phyloP scores from a whole-genome alignment of 2,888 invertebrate genomes.

The Coecobrya sp. region DNA sequence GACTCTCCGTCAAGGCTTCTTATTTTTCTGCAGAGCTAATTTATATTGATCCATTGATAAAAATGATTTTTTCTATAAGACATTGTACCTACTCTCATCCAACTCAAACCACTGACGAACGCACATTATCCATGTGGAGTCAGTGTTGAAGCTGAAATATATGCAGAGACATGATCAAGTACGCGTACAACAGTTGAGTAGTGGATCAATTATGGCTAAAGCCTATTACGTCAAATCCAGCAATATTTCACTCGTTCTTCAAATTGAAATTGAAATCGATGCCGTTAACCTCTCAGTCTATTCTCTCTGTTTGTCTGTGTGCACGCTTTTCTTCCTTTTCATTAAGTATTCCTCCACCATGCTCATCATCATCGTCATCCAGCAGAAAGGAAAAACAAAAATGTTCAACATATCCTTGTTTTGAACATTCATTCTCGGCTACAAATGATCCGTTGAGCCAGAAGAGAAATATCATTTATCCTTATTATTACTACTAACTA shows the following conservation, averaged over 20 bases:
- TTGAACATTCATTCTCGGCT: neutral
- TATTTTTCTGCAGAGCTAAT: neutral
- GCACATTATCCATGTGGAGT: too few relatives aligned
- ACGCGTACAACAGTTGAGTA: neutral
- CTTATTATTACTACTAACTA: neutral
- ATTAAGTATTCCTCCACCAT: neutral
- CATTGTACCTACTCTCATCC: neutral
- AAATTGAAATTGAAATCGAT: conserved; percentile 48
- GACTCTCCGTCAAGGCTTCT: neutral
- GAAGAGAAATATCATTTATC: conserved; percentile 33
- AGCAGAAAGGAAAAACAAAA: neutral
- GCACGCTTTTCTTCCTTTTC: neutral
- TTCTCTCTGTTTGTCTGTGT: neutral
- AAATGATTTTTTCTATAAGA: neutral
- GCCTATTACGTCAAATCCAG: conserved; percentile 49
- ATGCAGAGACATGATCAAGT: conserved; percentile 51
- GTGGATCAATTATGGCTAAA: conserved; percentile 51
- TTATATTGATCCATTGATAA: neutral
- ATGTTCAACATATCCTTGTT: neutral
- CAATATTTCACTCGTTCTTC: conserved; percentile 44
- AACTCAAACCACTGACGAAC: neutral
- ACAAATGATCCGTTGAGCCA: conserved; percentile 61
- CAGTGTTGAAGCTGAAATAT: neutral
- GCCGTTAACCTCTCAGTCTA: neutral
- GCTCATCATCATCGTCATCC: neutral